Base-by-base conservation (phyloP, 2,797 vertebrate genomes). In the Eidolon dupreanum region DNA sequence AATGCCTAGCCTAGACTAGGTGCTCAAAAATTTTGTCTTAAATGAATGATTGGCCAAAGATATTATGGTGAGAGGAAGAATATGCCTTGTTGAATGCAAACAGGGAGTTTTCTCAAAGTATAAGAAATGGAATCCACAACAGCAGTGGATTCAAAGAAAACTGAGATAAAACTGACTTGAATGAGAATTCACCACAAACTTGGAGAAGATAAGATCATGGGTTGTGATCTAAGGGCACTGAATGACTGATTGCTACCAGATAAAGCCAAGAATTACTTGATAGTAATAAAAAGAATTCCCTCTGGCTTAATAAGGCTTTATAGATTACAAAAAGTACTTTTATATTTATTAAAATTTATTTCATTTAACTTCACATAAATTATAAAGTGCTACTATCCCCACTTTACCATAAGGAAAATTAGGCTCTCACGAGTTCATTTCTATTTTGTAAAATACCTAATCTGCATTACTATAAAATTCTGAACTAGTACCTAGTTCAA, bases 121-220 rank as follows among this genome's bases (percentile, higher is more conserved):
- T 79, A 77, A 86, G 31, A 93, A 88, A 90, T 83, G 19, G 19
- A 96, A 82, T 82, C 28, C 17, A 85, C 71, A 85, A 74, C 68
- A 26, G 59, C 75, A 95, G n/a, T 41, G 11, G 75, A 38, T 84
- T 13, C 49, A 93, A 24, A 88, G 33, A 91, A 95, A 78, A 71
- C 13, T 46, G 55, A 65, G 36, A 43, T 68, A 88, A 95, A 38
- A 90, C 22, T 74, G 81, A 71, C 6, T 59, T 89, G 68, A 82
- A 87, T 68, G 74, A 88, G 57, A 96, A 94, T 65, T 96, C 28
- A 92, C 20, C n/a, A 87, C 24, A 77, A 87, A 97, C 82, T 41
- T 90, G 38, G 20, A 90, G 19, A 93, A 73, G 51, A 55, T 83
- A 41, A 88, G 26, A 86, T 75, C 57, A 74, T 61, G 36, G 22